A percentile compares a stretch with the other conserved stretches of the same genome.
These are phyloP conservation scores for Temnothorax rugatulus DNA, from an alignment of 2,888 invertebrate genomes.

Conservation along the genomic window DNA sequence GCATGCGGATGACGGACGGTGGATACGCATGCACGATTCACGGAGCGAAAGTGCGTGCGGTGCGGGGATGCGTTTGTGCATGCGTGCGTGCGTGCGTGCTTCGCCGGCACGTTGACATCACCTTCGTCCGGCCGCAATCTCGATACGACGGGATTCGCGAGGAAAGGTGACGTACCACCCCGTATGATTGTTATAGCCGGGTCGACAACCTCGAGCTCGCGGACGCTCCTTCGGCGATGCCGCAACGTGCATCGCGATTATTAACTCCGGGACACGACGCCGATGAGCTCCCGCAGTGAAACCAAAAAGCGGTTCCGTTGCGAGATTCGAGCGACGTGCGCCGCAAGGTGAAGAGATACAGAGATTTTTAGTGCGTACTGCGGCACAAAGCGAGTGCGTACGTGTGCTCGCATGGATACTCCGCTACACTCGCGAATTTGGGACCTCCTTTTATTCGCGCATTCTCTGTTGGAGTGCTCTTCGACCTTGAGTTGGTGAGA, in stretches of 20 bases:
- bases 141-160: constrained; percentile 26
- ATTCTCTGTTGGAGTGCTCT: too few relatives aligned
- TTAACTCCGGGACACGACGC: background rate
- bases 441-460: background rate
- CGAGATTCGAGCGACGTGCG: background rate
- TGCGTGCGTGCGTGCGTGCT: background rate
- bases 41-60: constrained; percentile 2
- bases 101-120: constrained; percentile 43
- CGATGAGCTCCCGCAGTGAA: background rate
- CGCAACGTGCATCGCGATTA: constrained; percentile 25
- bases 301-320: constrained; percentile 10
- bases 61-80: constrained; percentile 23
- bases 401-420: background rate
- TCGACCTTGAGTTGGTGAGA: background rate
- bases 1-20: constrained; percentile 1
- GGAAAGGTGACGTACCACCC: constrained; percentile 13
- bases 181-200: constrained; percentile 27
- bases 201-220: constrained; percentile 20
- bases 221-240: constrained; percentile 35
- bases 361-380: constrained; percentile 24
- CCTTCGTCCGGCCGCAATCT: background rate
- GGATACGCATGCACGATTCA: background rate
- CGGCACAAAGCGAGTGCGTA: background rate
- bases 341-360: constrained; percentile 12
- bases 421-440: background rate